Evolutionary conservation across 2,888 invertebrate genomes (phyloP), one percentile per base, ranked within the genome.

Genomic region (Cephus sareptanus): DNA sequence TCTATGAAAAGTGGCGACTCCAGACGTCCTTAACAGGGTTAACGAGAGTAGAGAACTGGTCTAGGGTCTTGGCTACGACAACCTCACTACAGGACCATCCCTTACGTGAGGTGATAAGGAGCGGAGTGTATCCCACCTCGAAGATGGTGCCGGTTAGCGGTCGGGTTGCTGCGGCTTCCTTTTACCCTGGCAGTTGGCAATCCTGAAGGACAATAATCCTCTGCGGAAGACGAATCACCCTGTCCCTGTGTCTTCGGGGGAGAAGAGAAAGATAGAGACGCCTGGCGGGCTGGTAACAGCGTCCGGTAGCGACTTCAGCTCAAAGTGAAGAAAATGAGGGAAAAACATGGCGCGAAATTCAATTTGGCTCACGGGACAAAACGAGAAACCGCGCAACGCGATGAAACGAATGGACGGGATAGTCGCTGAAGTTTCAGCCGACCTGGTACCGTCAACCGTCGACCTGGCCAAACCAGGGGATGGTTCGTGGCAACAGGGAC

Each of bases 161-260:
- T 40, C 1, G 40, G 40, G 40, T 15, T 15, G 15, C 40, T 15
- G n/a, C 30, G 71, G 35, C 34, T 71, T 73, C 73, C 74, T 73
- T 69, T 76, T 30, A 33, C 68, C 34, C 69, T n/a, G 80, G 73
- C 79, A 79, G 82, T 79, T 81, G 79, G 56, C 77, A 82, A 82
- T 83, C 80, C 81, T 76, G 78, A 78, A 33, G 82, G 83, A 83
- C 85, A 87, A 87, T 87, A 89, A 89, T 87, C 86, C 85, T 83
- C 79, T 71, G 79, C 79, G 81, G 83, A 87, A 88, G 88, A 89
- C 87, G 86, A 88, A 89, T 89, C 86, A 86, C 84, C 85, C 82
- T 85, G 85, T 86, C 84, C 40, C 40, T 15, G 15, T 6, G 2
- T 40, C 40, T 40, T 40, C 40, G 13, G 37, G 37, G 76, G 76